A percentile compares a stretch with the other conserved stretches of the same genome.
Conservation (phyloP, 1,140 invertebrate species). For the Temnothorax nylanderi region DNA sequence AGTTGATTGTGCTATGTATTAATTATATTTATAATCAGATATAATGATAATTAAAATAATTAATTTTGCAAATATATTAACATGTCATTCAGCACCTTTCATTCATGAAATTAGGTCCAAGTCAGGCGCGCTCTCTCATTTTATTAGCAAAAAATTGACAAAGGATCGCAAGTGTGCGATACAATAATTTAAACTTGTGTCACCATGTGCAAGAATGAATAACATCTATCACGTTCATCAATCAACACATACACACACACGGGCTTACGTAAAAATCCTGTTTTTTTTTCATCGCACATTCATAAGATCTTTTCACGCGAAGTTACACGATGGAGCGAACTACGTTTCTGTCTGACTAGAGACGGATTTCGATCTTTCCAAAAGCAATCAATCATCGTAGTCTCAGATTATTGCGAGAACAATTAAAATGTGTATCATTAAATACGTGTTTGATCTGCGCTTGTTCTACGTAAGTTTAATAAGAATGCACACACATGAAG, state of each 20-base stretch:
- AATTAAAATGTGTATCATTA: background rate
- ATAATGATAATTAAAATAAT: background rate
- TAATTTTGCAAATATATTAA: background rate
- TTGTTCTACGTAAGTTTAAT: background rate
- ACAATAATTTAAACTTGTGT: background rate
- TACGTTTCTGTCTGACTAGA: background rate
- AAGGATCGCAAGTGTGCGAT: background rate
- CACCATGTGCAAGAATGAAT: slow-evolving; percentile 12
- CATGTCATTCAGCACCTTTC: background rate
- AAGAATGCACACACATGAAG: background rate
- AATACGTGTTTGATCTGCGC: background rate
- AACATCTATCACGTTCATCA: background rate
- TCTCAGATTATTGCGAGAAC: background rate
- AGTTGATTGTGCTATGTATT: background rate
- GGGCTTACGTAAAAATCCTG: slow-evolving; percentile 31
- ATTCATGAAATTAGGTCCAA: background rate
- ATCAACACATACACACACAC: background rate
- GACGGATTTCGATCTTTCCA: background rate
- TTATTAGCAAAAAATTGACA: background rate
- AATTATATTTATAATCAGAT: background rate
- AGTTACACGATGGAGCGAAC: background rate
- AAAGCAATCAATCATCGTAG: slow-evolving; percentile 3
- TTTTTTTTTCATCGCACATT: slow-evolving; percentile 1
- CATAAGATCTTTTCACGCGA: background rate
- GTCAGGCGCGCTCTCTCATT: background rate